A percentile compares a stretch with the other conserved stretches of the same genome.
Evolutionary conservation across 2,888 invertebrate species (phyloP).

Genomic region (Arge pagana): DNA sequence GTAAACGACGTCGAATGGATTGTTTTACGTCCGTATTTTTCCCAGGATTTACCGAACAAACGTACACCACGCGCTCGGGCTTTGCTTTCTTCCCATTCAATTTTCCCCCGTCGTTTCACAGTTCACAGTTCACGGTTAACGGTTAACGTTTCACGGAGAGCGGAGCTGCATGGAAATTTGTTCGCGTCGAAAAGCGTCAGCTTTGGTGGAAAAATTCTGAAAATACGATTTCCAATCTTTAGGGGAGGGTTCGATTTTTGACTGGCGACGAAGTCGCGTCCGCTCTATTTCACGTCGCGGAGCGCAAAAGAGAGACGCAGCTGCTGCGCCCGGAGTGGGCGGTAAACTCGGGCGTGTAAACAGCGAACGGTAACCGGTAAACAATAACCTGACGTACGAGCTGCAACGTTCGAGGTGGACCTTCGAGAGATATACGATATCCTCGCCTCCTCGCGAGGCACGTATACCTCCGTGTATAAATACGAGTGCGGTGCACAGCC

Average conservation of each 20-base stretch:
- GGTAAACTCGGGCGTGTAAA: constrained; percentile 15
- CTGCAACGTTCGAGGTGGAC: constrained; percentile 41
- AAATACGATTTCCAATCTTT: too few relatives aligned
- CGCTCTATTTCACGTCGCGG: too few relatives aligned
- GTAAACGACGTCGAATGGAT: constrained; percentile 1
- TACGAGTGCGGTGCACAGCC: neutral
- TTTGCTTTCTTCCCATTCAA: neutral
- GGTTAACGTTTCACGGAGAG: too few relatives aligned
- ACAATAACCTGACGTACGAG: constrained; percentile 8
- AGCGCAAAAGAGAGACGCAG: constrained; percentile 11
- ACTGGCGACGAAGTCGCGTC: too few relatives aligned
- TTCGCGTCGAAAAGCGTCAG: too few relatives aligned
- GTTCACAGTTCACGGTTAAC: too few relatives aligned
- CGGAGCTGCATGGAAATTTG: too few relatives aligned
- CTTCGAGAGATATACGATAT: constrained; percentile 34
- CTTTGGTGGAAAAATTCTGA: too few relatives aligned
- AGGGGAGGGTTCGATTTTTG: too few relatives aligned
- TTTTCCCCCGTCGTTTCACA: neutral
- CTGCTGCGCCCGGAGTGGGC: constrained; percentile 3
- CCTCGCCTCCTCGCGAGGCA: constrained; percentile 32
- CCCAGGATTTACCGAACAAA: constrained; percentile 14
- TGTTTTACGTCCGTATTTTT: constrained; percentile 5
- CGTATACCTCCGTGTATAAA: constrained; percentile 25
- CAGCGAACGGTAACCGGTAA: constrained; percentile 11
- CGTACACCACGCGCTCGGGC: neutral